Evolutionary conservation across 2,113 vertebrate genomes (phyloP).

Genomic region (Dendrocopos noguchii): DNA sequence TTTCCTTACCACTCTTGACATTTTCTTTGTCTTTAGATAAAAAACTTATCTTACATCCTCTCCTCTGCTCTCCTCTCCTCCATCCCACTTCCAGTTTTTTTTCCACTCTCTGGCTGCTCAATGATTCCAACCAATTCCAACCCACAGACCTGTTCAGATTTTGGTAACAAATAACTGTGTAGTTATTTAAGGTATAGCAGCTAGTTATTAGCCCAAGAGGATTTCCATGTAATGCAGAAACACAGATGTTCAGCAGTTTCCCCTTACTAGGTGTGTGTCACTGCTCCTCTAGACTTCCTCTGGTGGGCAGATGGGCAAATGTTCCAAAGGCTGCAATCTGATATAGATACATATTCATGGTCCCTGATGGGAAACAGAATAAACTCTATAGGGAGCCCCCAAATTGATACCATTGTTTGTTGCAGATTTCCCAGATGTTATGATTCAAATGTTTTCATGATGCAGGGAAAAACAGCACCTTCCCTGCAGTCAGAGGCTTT

Average conservation of each 20-base stretch:
- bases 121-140: not conserved
- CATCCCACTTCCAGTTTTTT: not conserved
- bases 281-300: not conserved
- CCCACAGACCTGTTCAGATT: not conserved
- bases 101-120: not conserved
- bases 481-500: conserved; percentile 24
- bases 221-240: not conserved
- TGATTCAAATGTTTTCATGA: conserved; percentile 13
- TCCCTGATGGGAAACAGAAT: not conserved
- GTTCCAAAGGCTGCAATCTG: not conserved
- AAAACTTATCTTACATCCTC: not conserved
- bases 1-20: not conserved
- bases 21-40: not conserved
- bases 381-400: not conserved
- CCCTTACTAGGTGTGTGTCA: not conserved
- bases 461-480: conserved; percentile 3
- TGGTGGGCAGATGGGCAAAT: conserved; percentile 2
- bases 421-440: conserved; percentile 22
- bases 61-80: no score
- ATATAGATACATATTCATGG: not conserved
- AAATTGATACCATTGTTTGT: conserved; percentile 3
- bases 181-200: not conserved
- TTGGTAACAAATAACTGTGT: not conserved
- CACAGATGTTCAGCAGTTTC: not conserved
- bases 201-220: not conserved